phyloP scores from a whole-genome alignment of 2,797 vertebrate genomes.

The Halcyon leucocephala region DNA sequence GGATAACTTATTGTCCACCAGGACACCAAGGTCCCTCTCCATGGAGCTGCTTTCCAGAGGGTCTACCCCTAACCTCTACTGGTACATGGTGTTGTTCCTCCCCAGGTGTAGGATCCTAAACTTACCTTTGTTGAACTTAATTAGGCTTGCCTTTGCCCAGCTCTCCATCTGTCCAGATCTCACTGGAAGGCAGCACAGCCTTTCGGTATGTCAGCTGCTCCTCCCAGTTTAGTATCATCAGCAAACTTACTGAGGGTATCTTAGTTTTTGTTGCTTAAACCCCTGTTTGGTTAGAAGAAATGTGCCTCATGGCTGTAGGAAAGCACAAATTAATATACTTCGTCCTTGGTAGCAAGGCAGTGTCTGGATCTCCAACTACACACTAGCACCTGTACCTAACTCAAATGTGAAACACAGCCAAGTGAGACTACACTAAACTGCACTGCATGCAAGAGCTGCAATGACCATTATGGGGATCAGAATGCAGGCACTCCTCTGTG shows the following conservation, averaged over 20 bases:
- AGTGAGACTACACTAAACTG: neutral
- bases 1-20: too few relatives aligned
- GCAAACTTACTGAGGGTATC: neutral
- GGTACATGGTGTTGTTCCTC: too few relatives aligned
- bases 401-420: neutral
- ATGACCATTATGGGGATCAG: neutral
- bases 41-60: too few relatives aligned
- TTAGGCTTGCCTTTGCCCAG: too few relatives aligned
- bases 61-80: too few relatives aligned
- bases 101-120: too few relatives aligned
- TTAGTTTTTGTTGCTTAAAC: neutral
- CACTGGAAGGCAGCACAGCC: too few relatives aligned
- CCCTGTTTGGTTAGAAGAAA: neutral
- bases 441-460: neutral
- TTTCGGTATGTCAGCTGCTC: too few relatives aligned
- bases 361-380: neutral
- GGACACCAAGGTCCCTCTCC: too few relatives aligned
- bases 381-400: neutral
- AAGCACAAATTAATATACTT: neutral
- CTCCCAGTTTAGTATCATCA: too few relatives aligned
- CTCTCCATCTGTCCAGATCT: too few relatives aligned
- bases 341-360: slow-evolving; percentile 1
- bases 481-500: neutral
- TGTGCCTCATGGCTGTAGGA: neutral
- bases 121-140: too few relatives aligned